A percentile compares a stretch with the other conserved stretches of the same genome.
Evolutionary conservation across 2,888 invertebrate genomes (phyloP).

Genomic region (Pheosia gnoma): DNA sequence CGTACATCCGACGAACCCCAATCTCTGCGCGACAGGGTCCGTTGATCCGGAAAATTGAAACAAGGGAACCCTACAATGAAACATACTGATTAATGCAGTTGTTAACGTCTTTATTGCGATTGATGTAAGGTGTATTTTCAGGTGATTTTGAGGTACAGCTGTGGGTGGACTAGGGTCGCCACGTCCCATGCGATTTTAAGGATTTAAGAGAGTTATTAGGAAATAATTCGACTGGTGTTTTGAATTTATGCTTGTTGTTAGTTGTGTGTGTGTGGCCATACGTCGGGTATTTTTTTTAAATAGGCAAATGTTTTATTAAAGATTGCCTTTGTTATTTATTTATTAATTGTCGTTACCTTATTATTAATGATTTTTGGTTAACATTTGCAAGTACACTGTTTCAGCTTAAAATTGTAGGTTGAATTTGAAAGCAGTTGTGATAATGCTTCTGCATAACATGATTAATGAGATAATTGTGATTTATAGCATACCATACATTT

Average conservation of each 20-base stretch:
- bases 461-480: too few species aligned
- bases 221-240: slow-evolving; percentile 49
- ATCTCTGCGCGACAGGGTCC: slow-evolving; percentile 66
- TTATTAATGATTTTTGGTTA: too few species aligned
- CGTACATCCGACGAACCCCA: slow-evolving; percentile 42
- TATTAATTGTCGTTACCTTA: too few species aligned
- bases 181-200: slow-evolving; percentile 67
- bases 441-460: too few species aligned
- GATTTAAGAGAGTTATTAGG: slow-evolving; percentile 64
- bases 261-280: background rate
- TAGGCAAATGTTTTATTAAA: too few species aligned
- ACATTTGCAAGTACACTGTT: too few species aligned
- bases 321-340: too few species aligned
- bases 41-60: slow-evolving; percentile 79
- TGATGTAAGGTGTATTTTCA: slow-evolving; percentile 5
- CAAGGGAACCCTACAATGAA: slow-evolving; percentile 41
- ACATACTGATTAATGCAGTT: background rate
- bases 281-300: too few species aligned
- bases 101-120: slow-evolving; percentile 7
- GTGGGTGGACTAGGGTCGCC: slow-evolving; percentile 17
- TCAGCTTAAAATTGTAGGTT: too few species aligned
- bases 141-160: background rate
- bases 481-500: too few species aligned
- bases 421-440: too few species aligned
- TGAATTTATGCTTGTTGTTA: slow-evolving; percentile 30